These are phyloP conservation scores for Hypsopygia costalis DNA, from an alignment of 2,888 invertebrate genomes.

Conservation along the genomic window DNA sequence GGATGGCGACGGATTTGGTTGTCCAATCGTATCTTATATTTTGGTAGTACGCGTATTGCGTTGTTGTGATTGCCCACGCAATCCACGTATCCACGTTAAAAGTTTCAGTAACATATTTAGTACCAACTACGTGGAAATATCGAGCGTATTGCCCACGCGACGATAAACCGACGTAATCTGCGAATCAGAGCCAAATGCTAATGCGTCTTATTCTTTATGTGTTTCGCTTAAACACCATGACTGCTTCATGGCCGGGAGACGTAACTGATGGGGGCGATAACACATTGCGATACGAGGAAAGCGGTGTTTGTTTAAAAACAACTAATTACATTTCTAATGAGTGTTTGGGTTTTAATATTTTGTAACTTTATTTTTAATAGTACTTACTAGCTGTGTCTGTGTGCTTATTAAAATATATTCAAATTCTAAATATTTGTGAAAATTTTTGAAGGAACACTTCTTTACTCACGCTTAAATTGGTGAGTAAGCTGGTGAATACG, in stretches of 20 bases:
- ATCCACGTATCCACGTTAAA: too few species aligned
- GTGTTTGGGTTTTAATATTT: background rate
- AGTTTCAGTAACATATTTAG: too few species aligned
- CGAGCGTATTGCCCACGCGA: background rate
- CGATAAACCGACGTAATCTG: constrained; percentile 4
- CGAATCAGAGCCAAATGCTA: constrained; percentile 8
- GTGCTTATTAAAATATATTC: too few species aligned
- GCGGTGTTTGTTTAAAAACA: constrained; percentile 5
- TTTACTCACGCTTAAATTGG: too few species aligned
- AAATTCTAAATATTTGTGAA: too few species aligned
- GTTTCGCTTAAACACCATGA: constrained; percentile 8
- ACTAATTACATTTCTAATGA: constrained; percentile 2
- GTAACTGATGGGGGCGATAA: constrained; percentile 5
- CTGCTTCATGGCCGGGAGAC: constrained; percentile 2
- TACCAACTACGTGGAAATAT: background rate
- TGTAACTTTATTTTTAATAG: background rate
- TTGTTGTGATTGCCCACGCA: too few species aligned
- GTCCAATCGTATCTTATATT: too few species aligned
- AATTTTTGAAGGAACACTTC: too few species aligned
- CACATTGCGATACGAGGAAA: background rate
- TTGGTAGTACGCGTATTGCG: too few species aligned
- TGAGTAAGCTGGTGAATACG: too few species aligned
- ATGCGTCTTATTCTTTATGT: constrained; percentile 4
- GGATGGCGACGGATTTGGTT: too few species aligned
- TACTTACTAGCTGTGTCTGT: too few species aligned